Percentiles rank a stretch among this genome's conserved stretches.
These are phyloP conservation scores for Dipodomys stephensi DNA, from an alignment of 2,113 vertebrate genomes.

Conservation along the genomic window DNA sequence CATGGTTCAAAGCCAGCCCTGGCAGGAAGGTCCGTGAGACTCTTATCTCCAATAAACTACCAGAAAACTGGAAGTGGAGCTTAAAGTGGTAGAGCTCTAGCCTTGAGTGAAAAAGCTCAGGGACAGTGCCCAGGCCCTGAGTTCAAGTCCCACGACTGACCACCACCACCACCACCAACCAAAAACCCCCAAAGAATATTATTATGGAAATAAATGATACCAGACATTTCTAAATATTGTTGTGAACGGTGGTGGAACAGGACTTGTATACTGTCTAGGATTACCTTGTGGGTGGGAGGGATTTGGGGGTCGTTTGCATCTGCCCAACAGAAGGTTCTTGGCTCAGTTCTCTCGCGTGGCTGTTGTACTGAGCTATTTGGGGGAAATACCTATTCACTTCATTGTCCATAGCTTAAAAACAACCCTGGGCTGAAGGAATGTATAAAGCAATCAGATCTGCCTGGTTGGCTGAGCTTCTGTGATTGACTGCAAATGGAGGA, in stretches of 20 bases:
- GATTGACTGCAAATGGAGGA: neutral
- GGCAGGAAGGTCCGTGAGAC: too few relatives aligned
- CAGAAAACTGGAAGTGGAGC: too few relatives aligned
- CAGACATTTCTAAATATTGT: neutral
- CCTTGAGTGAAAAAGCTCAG: too few relatives aligned
- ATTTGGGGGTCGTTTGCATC: neutral
- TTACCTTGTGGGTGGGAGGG: neutral
- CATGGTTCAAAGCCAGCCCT: too few relatives aligned
- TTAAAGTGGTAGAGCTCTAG: too few relatives aligned
- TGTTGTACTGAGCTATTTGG: too few relatives aligned
- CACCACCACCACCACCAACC: too few relatives aligned
- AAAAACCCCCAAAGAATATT: neutral
- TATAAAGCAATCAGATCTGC: neutral
- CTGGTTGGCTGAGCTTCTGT: neutral
- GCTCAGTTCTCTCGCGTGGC: neutral
- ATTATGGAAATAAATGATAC: neutral
- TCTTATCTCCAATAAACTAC: too few relatives aligned
- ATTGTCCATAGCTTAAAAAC: neutral
- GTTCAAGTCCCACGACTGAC: too few relatives aligned
- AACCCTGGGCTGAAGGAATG: neutral
- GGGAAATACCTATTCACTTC: neutral
- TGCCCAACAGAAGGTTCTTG: neutral
- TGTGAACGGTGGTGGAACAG: neutral
- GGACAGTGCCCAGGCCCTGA: too few relatives aligned
- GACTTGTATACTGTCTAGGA: neutral